Conservation (phyloP, 2,888 invertebrate species). For the Heteropelma amictum region DNA sequence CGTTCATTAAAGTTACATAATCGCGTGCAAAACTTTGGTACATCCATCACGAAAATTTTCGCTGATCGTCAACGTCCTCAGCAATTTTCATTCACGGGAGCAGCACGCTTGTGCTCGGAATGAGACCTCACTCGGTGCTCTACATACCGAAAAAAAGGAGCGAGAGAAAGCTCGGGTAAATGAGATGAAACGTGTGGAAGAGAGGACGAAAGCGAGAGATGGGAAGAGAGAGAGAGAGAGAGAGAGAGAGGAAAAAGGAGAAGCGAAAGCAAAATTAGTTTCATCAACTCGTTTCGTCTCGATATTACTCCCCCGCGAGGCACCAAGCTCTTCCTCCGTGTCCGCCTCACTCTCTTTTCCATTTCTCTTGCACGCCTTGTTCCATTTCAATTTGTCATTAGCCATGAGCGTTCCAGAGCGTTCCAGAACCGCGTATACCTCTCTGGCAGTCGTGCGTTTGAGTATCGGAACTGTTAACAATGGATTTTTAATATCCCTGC, state of each 20-base stretch:
- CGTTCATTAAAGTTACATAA: slow-evolving; percentile 48
- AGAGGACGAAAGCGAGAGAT: not conserved
- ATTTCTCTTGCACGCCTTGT: slow-evolving; percentile 7
- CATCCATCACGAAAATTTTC: slow-evolving; percentile 67
- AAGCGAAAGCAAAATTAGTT: slow-evolving; percentile 63
- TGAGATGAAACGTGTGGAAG: not conserved
- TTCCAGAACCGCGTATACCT: slow-evolving; percentile 13
- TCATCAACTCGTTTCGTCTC: slow-evolving; percentile 63
- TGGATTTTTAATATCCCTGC: slow-evolving; percentile 43
- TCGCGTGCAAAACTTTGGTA: slow-evolving; percentile 49
- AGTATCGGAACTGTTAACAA: slow-evolving; percentile 41
- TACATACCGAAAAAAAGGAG: slow-evolving; percentile 23
- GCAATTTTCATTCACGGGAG: slow-evolving; percentile 65
- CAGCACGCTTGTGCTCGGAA: slow-evolving; percentile 57
- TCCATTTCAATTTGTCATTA: slow-evolving; percentile 56
- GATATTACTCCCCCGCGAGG: slow-evolving; percentile 57
- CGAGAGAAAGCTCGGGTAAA: too few species aligned
- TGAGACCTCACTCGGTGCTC: slow-evolving; percentile 55
- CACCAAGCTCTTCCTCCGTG: slow-evolving; percentile 33
- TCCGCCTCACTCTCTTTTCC: not conserved
- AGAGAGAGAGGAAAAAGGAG: not conserved
- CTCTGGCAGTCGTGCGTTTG: slow-evolving; percentile 14
- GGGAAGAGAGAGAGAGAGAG: slow-evolving; percentile 8
- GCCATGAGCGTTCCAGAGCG: slow-evolving; percentile 36
- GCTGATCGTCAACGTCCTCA: slow-evolving; percentile 67